Evolutionary conservation across 1,140 invertebrate genomes (phyloP), one percentile per base, ranked within the genome.

Genomic region (Conus betulinus): DNA sequence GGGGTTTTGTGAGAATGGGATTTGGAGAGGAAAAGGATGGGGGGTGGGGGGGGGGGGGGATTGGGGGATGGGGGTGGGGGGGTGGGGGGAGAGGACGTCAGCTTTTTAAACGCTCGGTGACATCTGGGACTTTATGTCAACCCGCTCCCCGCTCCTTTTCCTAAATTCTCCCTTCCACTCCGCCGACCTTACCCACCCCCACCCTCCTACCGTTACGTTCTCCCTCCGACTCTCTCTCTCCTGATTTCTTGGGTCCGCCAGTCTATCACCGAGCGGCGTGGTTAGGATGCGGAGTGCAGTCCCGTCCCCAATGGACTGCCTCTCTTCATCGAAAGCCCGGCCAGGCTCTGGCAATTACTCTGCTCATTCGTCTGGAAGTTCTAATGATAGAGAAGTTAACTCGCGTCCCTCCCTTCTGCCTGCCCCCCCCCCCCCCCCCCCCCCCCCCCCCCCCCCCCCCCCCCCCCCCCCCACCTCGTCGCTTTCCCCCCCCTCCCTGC

Each of bases 331-430:
- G 27, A 52, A 51, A 25, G 78, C 55, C 55, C 55, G 13, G 81
- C 81, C 81, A 82, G 39, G 52, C 52, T 52, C 51, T 82, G 52
- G 8, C 51, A 51, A 82, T 82, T 6, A 55, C 53, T 23, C 8
- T 55, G 81, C 81, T 53, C 81, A 55, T 15, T 82, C 53, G 51
- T 13, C 52, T 55, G 81, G 81, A 82, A 82, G 52, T 55, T 15
- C 53, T 82, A 82, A 82, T 55, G 81, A 82, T 82, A 55, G 81
- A 82, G 81, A 82, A n/a, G 51, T 82, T 55, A n/a, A 57, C 17
- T 7, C 81, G n/a, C n/a, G n/a, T n/a, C 53, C 52, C 81, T 57
- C n/a, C 15, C 39, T 71, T 7, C 67, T 71, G 67, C 27, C 25
- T 7, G 78, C 13, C n/a, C n/a, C n/a, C n/a, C n/a, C n/a, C n/a